These are phyloP conservation scores for Halesus radiatus DNA, from an alignment of 1,140 invertebrate genomes.

Conservation along the genomic window DNA sequence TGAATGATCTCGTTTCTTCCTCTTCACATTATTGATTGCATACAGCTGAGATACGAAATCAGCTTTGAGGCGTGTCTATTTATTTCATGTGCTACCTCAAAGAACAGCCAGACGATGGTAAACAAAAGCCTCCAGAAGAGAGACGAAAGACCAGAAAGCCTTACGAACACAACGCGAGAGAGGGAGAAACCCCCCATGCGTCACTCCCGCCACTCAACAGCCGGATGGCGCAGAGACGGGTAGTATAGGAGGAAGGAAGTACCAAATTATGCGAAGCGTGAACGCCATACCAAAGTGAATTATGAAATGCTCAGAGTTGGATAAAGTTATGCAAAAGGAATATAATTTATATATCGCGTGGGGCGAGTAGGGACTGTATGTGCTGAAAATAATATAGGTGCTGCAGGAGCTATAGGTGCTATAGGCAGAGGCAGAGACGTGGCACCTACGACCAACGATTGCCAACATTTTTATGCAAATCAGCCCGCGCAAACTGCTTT, in stretches of 20 bases:
- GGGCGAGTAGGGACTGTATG: background rate
- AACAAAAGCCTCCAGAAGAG: slow-evolving; percentile 18
- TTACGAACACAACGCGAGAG: background rate
- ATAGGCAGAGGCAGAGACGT: too few species aligned
- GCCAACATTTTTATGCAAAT: slow-evolving; percentile 33
- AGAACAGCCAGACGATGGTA: slow-evolving; percentile 24
- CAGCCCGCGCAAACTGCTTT: background rate
- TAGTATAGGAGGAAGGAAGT: slow-evolving; percentile 27
- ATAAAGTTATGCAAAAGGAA: slow-evolving; percentile 39
- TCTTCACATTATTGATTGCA: too few species aligned
- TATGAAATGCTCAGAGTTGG: slow-evolving; percentile 46
- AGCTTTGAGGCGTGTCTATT: background rate
- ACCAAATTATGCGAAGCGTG: slow-evolving; percentile 53
- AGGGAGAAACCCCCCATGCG: background rate
- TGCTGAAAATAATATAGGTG: background rate
- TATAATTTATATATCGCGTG: slow-evolving; percentile 27
- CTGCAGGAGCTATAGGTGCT: too few species aligned
- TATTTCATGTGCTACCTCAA: background rate
- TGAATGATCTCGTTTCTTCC: too few species aligned
- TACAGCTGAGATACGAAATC: background rate
- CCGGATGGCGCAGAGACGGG: slow-evolving; percentile 21
- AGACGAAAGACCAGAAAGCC: background rate
- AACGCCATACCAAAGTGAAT: slow-evolving; percentile 52
- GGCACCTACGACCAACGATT: background rate
- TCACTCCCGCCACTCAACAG: background rate